phyloP scores from a whole-genome alignment of 2,888 invertebrate genomes.

The Dicranocentrus wangi region DNA sequence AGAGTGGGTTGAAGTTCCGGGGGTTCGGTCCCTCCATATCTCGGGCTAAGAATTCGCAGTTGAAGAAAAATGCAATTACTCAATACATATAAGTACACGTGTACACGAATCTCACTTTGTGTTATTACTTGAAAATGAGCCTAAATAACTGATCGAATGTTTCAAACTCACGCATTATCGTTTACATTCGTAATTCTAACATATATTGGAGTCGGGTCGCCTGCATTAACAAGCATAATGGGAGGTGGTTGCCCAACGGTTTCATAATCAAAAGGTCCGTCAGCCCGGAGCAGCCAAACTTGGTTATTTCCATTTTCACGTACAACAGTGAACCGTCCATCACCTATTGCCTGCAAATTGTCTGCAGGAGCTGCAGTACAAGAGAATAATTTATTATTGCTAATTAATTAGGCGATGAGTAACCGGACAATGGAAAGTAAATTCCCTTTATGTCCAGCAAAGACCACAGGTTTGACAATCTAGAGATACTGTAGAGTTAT shows the following conservation, averaged over 20 bases:
- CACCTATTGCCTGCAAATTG: no score
- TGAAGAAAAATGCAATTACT: neutral
- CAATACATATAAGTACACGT: neutral
- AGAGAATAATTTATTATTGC: no score
- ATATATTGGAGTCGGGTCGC: neutral
- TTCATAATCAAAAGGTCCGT: neutral
- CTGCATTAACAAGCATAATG: neutral
- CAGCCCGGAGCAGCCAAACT: neutral
- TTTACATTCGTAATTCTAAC: constrained; percentile 10
- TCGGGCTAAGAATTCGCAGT: constrained; percentile 13
- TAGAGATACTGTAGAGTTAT: neutral
- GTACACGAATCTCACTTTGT: neutral
- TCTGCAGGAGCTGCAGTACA: no score
- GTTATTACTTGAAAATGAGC: neutral
- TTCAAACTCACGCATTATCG: constrained; percentile 28
- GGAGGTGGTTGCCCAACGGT: neutral
- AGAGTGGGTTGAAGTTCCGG: neutral
- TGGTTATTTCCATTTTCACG: neutral
- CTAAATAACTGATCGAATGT: no score
- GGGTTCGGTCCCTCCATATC: neutral
- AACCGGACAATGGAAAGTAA: neutral
- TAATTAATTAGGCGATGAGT: neutral
- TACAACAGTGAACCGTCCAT: no score
- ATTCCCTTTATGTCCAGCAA: neutral
- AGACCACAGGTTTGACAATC: neutral